phyloP scores from a whole-genome alignment of 1,140 invertebrate genomes.

The Thaumetopoea pityocampa region DNA sequence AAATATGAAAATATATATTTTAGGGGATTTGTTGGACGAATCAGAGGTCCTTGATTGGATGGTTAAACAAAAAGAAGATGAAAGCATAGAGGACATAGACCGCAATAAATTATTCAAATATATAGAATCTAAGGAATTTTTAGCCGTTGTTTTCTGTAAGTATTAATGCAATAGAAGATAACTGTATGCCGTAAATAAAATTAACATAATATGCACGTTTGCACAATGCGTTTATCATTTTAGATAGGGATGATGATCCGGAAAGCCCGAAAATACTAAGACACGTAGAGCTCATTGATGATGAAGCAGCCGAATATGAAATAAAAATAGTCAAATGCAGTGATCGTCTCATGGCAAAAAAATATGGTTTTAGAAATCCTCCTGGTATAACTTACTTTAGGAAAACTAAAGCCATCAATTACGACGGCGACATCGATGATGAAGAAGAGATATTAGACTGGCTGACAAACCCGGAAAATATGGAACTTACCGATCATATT shows the following conservation, averaged over 20 bases:
- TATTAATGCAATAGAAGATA: slow-evolving; percentile 30
- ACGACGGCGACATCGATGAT: slow-evolving; percentile 94
- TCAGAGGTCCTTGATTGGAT: slow-evolving; percentile 93
- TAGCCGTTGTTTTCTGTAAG: slow-evolving; percentile 96
- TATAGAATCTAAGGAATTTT: slow-evolving; percentile 93
- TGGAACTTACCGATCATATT: slow-evolving; percentile 95
- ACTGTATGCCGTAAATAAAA: background rate
- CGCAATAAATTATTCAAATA: slow-evolving; percentile 89
- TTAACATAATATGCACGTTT: background rate
- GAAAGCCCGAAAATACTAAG: slow-evolving; percentile 86
- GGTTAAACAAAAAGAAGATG: slow-evolving; percentile 93
- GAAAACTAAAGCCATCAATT: slow-evolving; percentile 92
- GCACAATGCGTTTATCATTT: no score
- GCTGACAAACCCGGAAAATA: slow-evolving; percentile 94
- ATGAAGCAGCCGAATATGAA: slow-evolving; percentile 93
- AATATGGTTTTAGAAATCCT: slow-evolving; percentile 92
- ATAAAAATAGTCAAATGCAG: slow-evolving; percentile 94
- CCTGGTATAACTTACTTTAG: slow-evolving; percentile 94
- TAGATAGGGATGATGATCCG: slow-evolving; percentile 90
- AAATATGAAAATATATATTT: slow-evolving; percentile 63
- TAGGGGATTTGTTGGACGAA: slow-evolving; percentile 92
- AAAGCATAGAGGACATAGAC: slow-evolving; percentile 94
- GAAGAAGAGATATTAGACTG: slow-evolving; percentile 96
- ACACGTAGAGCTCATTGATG: slow-evolving; percentile 93
- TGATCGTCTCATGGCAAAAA: slow-evolving; percentile 95